phyloP scores from a whole-genome alignment of 2,797 vertebrate species.

The Phrynocephalus vlangalii region DNA sequence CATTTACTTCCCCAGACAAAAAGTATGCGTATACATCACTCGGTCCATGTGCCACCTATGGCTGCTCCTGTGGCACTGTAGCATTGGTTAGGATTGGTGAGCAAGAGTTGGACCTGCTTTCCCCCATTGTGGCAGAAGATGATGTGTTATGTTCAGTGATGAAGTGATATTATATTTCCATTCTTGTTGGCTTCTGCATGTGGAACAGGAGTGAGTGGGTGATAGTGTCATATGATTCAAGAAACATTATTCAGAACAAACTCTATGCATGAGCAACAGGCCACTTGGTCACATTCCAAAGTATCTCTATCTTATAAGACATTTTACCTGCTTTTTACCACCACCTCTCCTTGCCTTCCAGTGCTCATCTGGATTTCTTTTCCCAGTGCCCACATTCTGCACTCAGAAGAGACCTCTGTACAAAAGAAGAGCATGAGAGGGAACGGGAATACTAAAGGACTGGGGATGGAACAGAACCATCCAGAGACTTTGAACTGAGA shows the following conservation, averaged over 20 bases:
- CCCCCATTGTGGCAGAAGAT: background rate
- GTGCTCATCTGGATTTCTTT: background rate
- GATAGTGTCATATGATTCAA: background rate
- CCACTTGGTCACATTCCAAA: background rate
- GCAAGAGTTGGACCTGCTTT: background rate
- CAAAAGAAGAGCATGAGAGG: no score
- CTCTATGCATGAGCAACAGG: background rate
- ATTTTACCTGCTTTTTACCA: background rate
- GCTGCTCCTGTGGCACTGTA: background rate
- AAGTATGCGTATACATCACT: background rate
- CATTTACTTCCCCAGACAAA: background rate
- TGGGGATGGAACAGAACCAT: no score
- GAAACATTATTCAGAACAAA: background rate
- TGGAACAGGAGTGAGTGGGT: background rate
- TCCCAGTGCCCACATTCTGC: conserved; percentile 2
- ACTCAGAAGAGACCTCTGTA: background rate
- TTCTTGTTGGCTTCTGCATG: background rate
- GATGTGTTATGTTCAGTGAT: background rate
- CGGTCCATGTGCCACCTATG: background rate
- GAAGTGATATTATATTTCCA: background rate
- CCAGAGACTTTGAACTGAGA: no score
- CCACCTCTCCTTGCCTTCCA: background rate
- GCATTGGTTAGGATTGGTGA: background rate
- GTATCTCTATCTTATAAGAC: background rate
- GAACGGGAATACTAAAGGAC: no score